Conservation (phyloP, 2,113 vertebrate genomes). For the Alectura lathami region DNA sequence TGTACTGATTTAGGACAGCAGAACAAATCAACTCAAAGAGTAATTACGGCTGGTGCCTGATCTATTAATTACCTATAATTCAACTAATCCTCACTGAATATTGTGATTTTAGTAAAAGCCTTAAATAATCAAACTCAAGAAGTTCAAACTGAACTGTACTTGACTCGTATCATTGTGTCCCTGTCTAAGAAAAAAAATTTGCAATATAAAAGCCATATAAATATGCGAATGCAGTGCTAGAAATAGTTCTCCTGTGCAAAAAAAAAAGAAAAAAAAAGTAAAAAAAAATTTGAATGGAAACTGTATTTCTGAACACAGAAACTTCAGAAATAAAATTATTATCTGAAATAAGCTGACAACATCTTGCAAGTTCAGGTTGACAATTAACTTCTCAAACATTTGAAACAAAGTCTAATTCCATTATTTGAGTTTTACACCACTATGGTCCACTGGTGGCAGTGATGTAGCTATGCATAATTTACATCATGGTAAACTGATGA, state of each 20-base stretch:
- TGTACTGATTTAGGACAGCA: not conserved
- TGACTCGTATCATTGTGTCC: not conserved
- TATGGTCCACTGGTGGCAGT: not conserved
- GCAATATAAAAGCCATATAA: not conserved
- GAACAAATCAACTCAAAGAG: not conserved
- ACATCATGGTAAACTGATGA: not conserved
- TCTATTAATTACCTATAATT: constrained; percentile 36
- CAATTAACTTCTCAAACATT: not conserved
- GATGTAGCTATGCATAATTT: not conserved
- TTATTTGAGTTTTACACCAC: not conserved
- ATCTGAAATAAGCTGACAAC: not conserved
- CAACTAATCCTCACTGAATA: not conserved
- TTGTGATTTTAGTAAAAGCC: constrained; percentile 3
- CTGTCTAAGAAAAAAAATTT: constrained; percentile 12
- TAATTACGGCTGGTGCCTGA: not conserved
- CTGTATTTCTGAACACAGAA: not conserved
- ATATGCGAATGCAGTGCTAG: not conserved
- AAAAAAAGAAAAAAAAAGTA: not conserved
- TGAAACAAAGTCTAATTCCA: not conserved
- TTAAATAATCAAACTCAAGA: not conserved
- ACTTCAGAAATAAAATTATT: not conserved
- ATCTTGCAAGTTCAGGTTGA: not conserved
- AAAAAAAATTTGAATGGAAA: not conserved
- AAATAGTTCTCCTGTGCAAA: not conserved
- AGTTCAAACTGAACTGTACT: not conserved